Conservation (phyloP, 2,113 vertebrate genomes). For the Ifrita kowaldi region DNA sequence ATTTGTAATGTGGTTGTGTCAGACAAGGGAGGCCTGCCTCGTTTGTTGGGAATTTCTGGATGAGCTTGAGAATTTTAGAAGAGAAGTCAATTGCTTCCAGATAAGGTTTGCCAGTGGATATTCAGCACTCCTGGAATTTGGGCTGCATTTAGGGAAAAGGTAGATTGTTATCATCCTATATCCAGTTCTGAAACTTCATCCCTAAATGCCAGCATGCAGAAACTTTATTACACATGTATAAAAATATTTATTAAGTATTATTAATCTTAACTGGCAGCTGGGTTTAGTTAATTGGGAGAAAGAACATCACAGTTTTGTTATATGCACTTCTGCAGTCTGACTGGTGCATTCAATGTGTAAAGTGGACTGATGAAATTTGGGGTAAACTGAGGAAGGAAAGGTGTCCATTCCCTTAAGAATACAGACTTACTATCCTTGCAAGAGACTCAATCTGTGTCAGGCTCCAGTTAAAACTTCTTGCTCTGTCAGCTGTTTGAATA, state of each 20-base stretch:
- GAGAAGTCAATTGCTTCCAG: not conserved
- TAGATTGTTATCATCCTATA: not conserved
- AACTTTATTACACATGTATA: not conserved
- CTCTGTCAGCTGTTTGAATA: not conserved
- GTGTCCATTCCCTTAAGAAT: not conserved
- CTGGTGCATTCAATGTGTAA: rapidly evolving
- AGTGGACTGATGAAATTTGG: not conserved
- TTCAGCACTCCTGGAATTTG: not conserved
- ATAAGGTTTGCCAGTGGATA: not conserved
- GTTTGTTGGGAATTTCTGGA: not conserved
- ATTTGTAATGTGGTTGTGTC: rapidly evolving
- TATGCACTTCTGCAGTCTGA: not conserved
- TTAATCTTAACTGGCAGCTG: not conserved
- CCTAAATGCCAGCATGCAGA: not conserved
- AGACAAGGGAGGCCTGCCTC: not conserved
- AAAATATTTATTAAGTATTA: not conserved
- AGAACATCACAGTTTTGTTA: not conserved
- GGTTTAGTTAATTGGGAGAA: not conserved
- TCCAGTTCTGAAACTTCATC: not conserved
- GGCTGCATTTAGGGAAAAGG: not conserved
- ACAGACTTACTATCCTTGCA: not conserved
- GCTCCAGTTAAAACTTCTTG: not conserved
- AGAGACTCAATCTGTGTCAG: not conserved
- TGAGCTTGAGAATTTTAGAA: not conserved
- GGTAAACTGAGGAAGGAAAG: not conserved